Percentiles rank a stretch among this genome's conserved stretches.
These are phyloP conservation scores for Nycteola revayana DNA, from an alignment of 2,888 invertebrate species.

Conservation along the genomic window DNA sequence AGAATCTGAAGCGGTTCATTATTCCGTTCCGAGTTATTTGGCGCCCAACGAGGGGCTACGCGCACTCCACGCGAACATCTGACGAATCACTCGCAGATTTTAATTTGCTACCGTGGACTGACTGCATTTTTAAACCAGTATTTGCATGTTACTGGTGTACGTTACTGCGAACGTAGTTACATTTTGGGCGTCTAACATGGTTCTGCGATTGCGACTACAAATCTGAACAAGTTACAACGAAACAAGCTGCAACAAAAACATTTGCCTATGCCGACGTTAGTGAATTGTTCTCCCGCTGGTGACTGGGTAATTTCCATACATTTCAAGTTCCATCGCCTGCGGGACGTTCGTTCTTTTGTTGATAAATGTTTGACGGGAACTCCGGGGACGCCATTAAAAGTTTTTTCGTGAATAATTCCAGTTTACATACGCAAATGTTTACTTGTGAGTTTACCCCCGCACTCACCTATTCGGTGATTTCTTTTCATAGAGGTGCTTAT, in stretches of 20 bases:
- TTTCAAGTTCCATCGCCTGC: constrained; percentile 82
- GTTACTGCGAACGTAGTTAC: constrained; percentile 17
- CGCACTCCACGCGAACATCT: constrained; percentile 49
- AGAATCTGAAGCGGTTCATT: constrained; percentile 65
- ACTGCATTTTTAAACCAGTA: constrained; percentile 46
- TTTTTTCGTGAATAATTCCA: constrained; percentile 82
- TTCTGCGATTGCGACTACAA: constrained; percentile 57
- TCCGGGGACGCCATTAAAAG: constrained; percentile 82
- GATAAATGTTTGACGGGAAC: constrained; percentile 82
- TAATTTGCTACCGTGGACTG: constrained; percentile 41
- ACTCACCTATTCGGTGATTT: constrained; percentile 80
- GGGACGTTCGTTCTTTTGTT: constrained; percentile 82
- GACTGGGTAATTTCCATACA: constrained; percentile 82
- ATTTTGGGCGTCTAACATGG: constrained; percentile 32
- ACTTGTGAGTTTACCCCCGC: constrained; percentile 75
- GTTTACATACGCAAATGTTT: constrained; percentile 82
- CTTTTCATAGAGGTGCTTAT: constrained; percentile 75
- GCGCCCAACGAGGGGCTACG: constrained; percentile 58
- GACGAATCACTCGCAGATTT: constrained; percentile 53
- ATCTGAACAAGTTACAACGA: constrained; percentile 65
- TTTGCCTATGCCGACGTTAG: constrained; percentile 79
- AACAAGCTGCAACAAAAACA: constrained; percentile 80
- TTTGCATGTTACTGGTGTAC: constrained; percentile 9
- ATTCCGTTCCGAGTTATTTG: constrained; percentile 67
- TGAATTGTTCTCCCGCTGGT: constrained; percentile 81